These are phyloP conservation scores for Morone saxatilis DNA, from an alignment of 2,113 vertebrate genomes.

Conservation along the genomic window DNA sequence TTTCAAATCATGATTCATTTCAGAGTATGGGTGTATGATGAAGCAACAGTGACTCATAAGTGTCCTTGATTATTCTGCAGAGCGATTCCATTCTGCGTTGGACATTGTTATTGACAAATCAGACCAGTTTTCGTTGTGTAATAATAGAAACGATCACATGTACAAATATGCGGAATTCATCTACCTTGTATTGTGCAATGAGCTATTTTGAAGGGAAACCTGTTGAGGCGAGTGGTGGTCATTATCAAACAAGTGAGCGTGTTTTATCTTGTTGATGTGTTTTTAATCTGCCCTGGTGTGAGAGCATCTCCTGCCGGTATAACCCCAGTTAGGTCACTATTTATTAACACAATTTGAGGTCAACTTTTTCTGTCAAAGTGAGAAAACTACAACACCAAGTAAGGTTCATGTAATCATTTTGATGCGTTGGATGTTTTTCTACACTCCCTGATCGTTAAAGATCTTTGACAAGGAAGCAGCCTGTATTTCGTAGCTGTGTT, in stretches of 20 bases:
- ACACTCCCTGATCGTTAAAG: neutral
- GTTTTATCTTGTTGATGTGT: conserved; percentile 48
- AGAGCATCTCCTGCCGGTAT: neutral
- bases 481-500: neutral
- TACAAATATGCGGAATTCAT: conserved; percentile 23
- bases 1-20: conserved; percentile 40
- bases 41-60: conserved; percentile 62
- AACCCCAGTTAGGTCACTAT: neutral
- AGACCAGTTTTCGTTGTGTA: conserved; percentile 52
- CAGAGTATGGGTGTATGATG: conserved; percentile 26
- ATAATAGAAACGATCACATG: conserved; percentile 15
- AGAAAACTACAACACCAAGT: neutral
- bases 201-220: conserved; percentile 26
- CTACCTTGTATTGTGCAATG: conserved; percentile 25
- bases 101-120: conserved; percentile 35
- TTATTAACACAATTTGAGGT: neutral
- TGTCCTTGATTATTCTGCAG: conserved; percentile 60
- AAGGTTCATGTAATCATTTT: neutral
- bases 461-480: neutral
- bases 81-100: conserved; percentile 20
- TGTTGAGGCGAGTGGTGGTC: conserved; percentile 45
- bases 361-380: neutral
- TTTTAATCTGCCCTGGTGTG: neutral
- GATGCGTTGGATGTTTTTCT: neutral
- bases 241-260: conserved; percentile 7